Conservation (phyloP, 1,140 invertebrate species). For the Pseudomyrmex dendroicus region DNA sequence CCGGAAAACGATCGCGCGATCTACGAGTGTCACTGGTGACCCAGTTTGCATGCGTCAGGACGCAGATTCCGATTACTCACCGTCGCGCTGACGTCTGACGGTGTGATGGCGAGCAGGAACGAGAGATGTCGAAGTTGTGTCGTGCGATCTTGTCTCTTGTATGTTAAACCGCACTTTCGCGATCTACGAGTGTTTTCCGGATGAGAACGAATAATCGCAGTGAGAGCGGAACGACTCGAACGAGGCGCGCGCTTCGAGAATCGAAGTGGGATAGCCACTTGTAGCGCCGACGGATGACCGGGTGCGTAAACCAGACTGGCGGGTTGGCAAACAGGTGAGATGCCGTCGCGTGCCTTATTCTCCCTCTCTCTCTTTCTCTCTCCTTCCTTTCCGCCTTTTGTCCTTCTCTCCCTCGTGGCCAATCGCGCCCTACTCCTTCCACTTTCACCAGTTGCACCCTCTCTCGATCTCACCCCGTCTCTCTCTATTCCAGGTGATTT, state of each 20-base stretch:
- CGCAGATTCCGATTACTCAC: conserved; percentile 45
- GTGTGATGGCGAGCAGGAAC: conserved; percentile 5
- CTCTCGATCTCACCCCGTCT: conserved; percentile 42
- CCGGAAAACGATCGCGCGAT: conserved; percentile 44
- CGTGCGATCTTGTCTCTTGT: conserved; percentile 8
- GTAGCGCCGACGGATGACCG: conserved; percentile 76
- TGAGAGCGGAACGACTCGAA: conserved; percentile 16
- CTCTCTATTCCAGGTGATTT: conserved; percentile 24
- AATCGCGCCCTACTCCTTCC: conserved; percentile 36
- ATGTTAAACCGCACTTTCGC: conserved; percentile 23
- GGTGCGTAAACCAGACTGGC: conserved; percentile 79
- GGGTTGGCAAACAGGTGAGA: conserved; percentile 78
- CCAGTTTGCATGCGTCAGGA: conserved; percentile 19
- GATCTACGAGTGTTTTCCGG: neutral
- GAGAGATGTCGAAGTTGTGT: neutral
- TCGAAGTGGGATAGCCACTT: conserved; percentile 72
- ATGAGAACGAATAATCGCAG: conserved; percentile 1
- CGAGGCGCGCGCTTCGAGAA: conserved; percentile 50
- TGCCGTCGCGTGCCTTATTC: conserved; percentile 74
- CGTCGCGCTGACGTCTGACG: conserved; percentile 13
- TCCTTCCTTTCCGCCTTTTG: conserved; percentile 28
- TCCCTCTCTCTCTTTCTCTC: conserved; percentile 40
- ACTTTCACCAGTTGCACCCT: conserved; percentile 59
- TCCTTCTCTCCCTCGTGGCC: conserved; percentile 6
- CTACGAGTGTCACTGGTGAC: conserved; percentile 31